Evolutionary conservation across 2,888 invertebrate genomes (phyloP), one percentile per base, ranked within the genome.

Genomic region (Netelia virgata): DNA sequence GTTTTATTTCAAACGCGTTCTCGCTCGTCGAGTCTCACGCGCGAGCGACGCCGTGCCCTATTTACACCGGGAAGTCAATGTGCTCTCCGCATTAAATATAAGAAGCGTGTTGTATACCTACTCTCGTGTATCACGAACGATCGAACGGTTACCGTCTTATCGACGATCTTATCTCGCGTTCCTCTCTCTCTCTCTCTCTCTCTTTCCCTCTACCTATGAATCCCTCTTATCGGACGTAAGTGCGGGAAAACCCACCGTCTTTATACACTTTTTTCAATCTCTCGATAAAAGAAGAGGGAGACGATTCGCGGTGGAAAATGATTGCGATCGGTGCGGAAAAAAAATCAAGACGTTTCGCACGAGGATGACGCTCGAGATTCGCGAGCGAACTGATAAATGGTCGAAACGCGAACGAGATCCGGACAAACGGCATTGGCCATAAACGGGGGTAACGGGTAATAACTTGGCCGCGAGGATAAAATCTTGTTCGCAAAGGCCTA

Each of bases 381-480:
- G 36, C 61, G 53, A 63, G 63, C 59, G 11, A 47, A 23, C 14
- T 69, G 59, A 78, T 84, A 97, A 82, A 84, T 70, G 78, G 47
- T 28, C 64, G 70, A 76, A 64, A 75, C 59, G 74, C 9, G 78
- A 78, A 70, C 64, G 59, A 36, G 50, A 64, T 18, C 53, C 53
- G 70, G 50, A 55, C 68, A 81, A 50, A 72, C 14, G n/a, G 57
- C 68, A 74, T 20, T 74, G 23, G 23, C 78, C 78, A 72, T 78
- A 74, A 82, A 78, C 64, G 82, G 36, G 36, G 36, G 50, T 53
- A 66, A 61, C 82, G 78, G 75, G 78, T 84, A 81, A 74, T 76
- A 36, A 36, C 6, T 36, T 36, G 3, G 68, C 83, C 14, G 55
- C 68, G 14, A n/a, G 28, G 28, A 36, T 36, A 47, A 41, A 47